Conservation (phyloP, 2,888 invertebrate genomes). For the Caenorhabditis becei region DNA sequence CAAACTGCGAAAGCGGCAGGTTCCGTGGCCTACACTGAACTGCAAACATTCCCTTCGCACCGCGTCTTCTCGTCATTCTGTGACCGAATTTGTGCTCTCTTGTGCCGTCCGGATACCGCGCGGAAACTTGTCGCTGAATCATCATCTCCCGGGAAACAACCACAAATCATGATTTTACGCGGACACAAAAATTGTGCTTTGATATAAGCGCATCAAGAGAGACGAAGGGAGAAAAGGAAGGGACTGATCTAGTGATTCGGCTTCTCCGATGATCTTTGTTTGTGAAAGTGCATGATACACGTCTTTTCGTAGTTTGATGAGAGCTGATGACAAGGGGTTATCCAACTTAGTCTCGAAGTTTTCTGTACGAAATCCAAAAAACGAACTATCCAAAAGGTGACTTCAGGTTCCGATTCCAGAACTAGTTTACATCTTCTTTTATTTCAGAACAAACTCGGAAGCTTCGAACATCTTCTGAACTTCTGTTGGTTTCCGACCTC, state of each 20-base stretch:
- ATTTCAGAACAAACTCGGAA: no score
- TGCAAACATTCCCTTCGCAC: conserved; percentile 37
- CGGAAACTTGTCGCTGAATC: conserved; percentile 45
- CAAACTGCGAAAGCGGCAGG: conserved; percentile 44
- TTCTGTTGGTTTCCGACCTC: no score
- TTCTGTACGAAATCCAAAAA: no score
- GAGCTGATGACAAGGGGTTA: no score
- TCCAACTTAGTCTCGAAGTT: no score
- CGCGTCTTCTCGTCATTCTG: conserved; percentile 46
- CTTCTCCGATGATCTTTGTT: not conserved
- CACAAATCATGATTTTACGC: conserved; percentile 42
- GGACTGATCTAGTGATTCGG: no score
- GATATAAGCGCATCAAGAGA: conserved; percentile 10
- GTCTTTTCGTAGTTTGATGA: not conserved
- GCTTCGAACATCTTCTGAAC: no score
- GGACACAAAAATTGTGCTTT: conserved; percentile 18
- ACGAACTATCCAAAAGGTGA: no score
- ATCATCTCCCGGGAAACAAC: conserved; percentile 12
- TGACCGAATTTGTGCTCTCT: conserved; percentile 52
- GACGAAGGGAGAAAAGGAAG: not conserved
- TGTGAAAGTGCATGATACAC: not conserved
- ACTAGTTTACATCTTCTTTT: no score
- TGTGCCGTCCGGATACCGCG: conserved; percentile 51
- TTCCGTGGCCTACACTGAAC: conserved; percentile 24
- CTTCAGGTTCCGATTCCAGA: no score